phyloP scores from a whole-genome alignment of 2,888 invertebrate genomes.

The Eupithecia subfuscata region DNA sequence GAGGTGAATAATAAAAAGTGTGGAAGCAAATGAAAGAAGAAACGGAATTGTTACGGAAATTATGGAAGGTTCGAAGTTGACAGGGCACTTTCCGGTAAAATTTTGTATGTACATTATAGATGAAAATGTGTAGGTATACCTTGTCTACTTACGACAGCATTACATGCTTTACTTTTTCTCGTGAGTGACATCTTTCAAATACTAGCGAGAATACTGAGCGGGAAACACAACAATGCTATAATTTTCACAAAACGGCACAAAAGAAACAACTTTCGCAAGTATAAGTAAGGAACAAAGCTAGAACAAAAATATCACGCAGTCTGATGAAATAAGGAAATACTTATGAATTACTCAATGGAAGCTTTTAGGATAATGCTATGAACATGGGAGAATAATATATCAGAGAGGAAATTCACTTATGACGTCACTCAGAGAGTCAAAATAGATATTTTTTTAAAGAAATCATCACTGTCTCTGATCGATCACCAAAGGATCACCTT shows the following conservation, averaged over 20 bases:
- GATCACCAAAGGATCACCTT: neutral
- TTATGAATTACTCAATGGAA: constrained; percentile 43
- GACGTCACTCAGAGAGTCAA: neutral
- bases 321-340: constrained; percentile 54
- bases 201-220: neutral
- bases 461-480: neutral
- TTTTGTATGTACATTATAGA: neutral
- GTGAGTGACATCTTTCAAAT: neutral
- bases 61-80: constrained; percentile 13
- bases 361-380: constrained; percentile 54
- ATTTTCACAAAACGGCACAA: neutral
- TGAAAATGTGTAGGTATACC: neutral
- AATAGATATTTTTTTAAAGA: neutral
- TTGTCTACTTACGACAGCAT: neutral
- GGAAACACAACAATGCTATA: neutral
- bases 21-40: constrained; percentile 28
- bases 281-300: constrained; percentile 33
- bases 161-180: neutral
- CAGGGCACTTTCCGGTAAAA: neutral
- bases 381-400: constrained; percentile 8
- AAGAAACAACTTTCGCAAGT: neutral
- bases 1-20: constrained; percentile 11
- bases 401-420: constrained; percentile 4
- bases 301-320: constrained; percentile 39
- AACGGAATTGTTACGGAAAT: constrained; percentile 33